These are phyloP conservation scores for Paedocypris micromegethes DNA, from an alignment of 2,797 vertebrate species.

Conservation along the genomic window DNA sequence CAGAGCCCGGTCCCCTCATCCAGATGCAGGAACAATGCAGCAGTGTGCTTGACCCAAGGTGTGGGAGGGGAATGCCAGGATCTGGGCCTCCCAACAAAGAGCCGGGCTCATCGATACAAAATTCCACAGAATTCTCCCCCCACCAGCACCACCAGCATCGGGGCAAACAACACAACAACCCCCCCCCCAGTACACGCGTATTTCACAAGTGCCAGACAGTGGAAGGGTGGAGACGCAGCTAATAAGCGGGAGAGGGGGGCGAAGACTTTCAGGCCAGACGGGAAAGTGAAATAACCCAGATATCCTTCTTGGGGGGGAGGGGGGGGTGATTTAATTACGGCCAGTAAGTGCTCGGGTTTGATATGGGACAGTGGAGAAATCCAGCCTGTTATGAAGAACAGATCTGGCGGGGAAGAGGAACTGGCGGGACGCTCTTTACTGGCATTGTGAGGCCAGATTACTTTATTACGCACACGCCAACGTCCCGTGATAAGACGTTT, in stretches of 20 bases:
- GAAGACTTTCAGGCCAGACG: conserved; percentile 46
- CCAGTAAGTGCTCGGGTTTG: conserved; percentile 17
- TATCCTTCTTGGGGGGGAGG: conserved; percentile 40
- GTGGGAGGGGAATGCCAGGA: conserved; percentile 71
- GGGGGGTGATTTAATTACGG: conserved; percentile 41
- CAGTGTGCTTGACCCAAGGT: conserved; percentile 78
- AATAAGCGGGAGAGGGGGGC: conserved; percentile 25
- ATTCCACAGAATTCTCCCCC: conserved; percentile 46
- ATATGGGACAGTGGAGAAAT: conserved; percentile 41
- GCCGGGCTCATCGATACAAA: conserved; percentile 49
- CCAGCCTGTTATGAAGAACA: conserved; percentile 26
- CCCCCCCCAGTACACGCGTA: conserved; percentile 33
- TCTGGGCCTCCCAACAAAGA: conserved; percentile 71
- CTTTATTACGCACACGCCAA: too few relatives aligned
- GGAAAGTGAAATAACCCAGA: conserved; percentile 45
- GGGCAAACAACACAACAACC: conserved; percentile 18
- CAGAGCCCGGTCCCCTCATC: conserved; percentile 50
- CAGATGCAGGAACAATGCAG: conserved; percentile 71
- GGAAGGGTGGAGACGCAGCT: conserved; percentile 39
- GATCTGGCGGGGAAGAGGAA: conserved; percentile 6
- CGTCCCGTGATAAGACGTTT: too few relatives aligned
- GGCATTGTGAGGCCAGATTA: too few relatives aligned
- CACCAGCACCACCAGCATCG: conserved; percentile 27
- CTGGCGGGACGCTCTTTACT: background rate
- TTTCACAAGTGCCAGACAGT: conserved; percentile 46